Evolutionary conservation across 2,797 vertebrate species (phyloP), one percentile per base, ranked within the genome.

Genomic region (Pogonophryne albipinna): DNA sequence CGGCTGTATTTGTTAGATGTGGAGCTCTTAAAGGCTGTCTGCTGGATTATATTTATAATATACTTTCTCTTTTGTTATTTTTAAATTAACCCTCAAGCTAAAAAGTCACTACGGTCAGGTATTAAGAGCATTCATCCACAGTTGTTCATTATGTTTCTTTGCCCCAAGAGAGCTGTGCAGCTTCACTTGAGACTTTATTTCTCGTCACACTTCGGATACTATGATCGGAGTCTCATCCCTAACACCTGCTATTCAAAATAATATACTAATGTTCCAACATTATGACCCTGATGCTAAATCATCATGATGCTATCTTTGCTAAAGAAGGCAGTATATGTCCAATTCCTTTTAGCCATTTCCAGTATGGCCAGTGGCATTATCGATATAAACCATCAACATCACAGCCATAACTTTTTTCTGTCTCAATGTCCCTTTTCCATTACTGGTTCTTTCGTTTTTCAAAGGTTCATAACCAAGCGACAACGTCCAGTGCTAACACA

Each of bases 241-340:
- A 19, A 15, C 34, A 20, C 1, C 42, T 16, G 1, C 38, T 41
- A 53, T 34, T 58, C 42, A 76, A 74, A 71, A 68, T 61, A 57
- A 71, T 71, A 42, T 17, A 44, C 17, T 47, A 72, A 75, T 72
- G 52, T 45, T 31, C 38, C 31, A 11, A 14, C 23, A 66, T 73
- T 44, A 44, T 61, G 79, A 80, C 34, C 50, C 19, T 44, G 14
- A 60, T 66, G 64, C 20, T 66, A 70, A 59, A 82, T 82, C 65
- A 70, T 72, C 69, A 72, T 44, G 2, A 59, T 53, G 38, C 42
- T 27, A 41, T 47, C 63, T 71, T 14, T 23, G 49, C 13, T 57
- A 14, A 44, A 57, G 42, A 64, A 34, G 49, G n/a, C 57, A 23
- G 10, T 27, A 27, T 52, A 10, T 27, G 16, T 63, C 52, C 58